Conservation (phyloP, 92 coral and sea anemone genomes). For the Parazoanthus swiftii region DNA sequence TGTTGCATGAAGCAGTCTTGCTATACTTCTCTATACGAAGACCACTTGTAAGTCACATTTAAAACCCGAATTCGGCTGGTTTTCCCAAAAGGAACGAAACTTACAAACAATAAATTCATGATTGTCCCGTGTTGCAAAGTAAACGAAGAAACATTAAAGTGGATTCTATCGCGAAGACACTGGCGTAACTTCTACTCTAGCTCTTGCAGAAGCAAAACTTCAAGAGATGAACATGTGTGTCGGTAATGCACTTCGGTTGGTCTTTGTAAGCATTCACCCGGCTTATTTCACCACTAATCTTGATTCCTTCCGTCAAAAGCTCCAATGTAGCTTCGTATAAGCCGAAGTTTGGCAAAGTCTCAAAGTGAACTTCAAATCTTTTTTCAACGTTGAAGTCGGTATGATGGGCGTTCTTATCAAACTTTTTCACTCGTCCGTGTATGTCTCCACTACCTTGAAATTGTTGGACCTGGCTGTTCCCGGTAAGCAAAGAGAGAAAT, state of each 20-base stretch:
- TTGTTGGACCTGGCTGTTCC: slow-evolving; percentile 7
- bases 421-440: slow-evolving; percentile 15
- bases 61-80: too few species aligned
- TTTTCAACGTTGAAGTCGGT: slow-evolving; percentile 31
- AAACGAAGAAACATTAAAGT: too few species aligned
- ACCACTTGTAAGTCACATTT: too few species aligned
- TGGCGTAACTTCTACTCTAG: background rate
- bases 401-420: background rate
- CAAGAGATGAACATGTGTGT: slow-evolving; percentile 21
- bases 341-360: slow-evolving; percentile 32
- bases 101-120: too few species aligned
- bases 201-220: slow-evolving; percentile 26
- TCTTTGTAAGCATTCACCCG: slow-evolving; percentile 26
- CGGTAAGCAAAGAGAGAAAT: slow-evolving; percentile 18
- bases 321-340: slow-evolving; percentile 34
- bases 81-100: too few species aligned
- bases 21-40: too few species aligned
- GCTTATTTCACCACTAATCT: slow-evolving; percentile 36
- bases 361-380: slow-evolving; percentile 29
- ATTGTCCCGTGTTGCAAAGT: too few species aligned
- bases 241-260: slow-evolving; percentile 17
- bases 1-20: too few species aligned
- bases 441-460: slow-evolving; percentile 24
- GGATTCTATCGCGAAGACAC: background rate
- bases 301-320: background rate